Conservation (phyloP, 30 jellyfish, hydroid and myxozoan genomes). For the Rhopilema esculentum region DNA sequence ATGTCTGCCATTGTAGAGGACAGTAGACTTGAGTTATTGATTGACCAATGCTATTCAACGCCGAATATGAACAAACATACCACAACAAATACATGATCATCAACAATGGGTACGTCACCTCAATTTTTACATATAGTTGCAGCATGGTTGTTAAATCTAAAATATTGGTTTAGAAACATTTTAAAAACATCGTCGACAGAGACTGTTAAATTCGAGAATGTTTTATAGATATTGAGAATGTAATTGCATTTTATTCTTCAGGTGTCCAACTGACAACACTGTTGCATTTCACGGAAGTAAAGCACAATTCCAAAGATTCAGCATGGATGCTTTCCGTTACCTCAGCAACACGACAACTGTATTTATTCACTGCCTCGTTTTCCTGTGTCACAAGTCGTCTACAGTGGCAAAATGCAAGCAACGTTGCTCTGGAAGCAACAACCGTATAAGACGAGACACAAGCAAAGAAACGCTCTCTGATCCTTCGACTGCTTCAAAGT, state of each 20-base stretch:
- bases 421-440: conserved; percentile 50
- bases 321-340: conserved; percentile 35
- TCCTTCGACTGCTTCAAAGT: neutral
- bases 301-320: conserved; percentile 22
- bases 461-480: neutral
- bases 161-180: no score
- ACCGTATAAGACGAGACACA: conserved; percentile 18
- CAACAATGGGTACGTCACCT: conserved; percentile 1
- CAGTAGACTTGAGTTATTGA: conserved; percentile 18
- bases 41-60: conserved; percentile 45
- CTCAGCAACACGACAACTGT: conserved; percentile 39
- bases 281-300: conserved; percentile 9
- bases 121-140: no score
- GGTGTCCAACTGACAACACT: conserved; percentile 31
- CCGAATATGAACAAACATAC: conserved; percentile 25
- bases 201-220: neutral
- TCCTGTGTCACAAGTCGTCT: conserved; percentile 58
- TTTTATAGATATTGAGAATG: neutral
- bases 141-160: no score
- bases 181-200: neutral
- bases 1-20: conserved; percentile 32
- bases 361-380: conserved; percentile 48
- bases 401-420: conserved; percentile 21
- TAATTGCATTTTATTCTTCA: neutral
- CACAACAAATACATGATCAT: conserved; percentile 18